phyloP scores from a whole-genome alignment of 2,797 vertebrate species.

The Neostethus bicornis region DNA sequence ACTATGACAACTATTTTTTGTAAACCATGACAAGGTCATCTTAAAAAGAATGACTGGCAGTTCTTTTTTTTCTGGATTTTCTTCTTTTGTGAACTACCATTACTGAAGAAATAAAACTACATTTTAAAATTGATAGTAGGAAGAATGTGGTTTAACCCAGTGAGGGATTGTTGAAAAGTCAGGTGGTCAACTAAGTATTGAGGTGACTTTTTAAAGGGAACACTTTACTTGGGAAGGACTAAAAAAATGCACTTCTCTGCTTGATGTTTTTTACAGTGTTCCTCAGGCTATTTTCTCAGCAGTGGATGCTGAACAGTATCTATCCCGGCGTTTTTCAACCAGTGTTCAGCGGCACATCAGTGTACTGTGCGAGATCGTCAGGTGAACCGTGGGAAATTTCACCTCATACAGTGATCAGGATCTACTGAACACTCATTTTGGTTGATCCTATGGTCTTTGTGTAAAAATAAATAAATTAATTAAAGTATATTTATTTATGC shows the following conservation, averaged over 20 bases:
- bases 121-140: neutral
- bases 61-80: neutral
- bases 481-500: too few species aligned
- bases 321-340: too few species aligned
- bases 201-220: conserved; percentile 9
- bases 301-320: conserved; percentile 43
- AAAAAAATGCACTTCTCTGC: neutral
- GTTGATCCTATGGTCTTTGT: too few species aligned
- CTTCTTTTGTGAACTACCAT: conserved; percentile 1
- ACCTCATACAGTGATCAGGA: too few species aligned
- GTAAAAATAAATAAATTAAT: too few species aligned
- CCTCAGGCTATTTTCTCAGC: conserved; percentile 5
- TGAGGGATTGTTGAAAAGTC: neutral
- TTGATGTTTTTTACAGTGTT: conserved; percentile 5
- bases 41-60: neutral
- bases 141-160: neutral
- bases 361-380: too few species aligned
- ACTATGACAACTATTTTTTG: neutral
- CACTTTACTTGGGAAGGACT: neutral
- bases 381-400: too few species aligned
- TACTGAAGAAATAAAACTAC: neutral
- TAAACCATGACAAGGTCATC: neutral
- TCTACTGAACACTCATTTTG: too few species aligned
- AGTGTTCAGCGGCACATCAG: too few species aligned
- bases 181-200: neutral